phyloP scores from a whole-genome alignment of 1,140 invertebrate genomes.

The Trichoplusia ni region DNA sequence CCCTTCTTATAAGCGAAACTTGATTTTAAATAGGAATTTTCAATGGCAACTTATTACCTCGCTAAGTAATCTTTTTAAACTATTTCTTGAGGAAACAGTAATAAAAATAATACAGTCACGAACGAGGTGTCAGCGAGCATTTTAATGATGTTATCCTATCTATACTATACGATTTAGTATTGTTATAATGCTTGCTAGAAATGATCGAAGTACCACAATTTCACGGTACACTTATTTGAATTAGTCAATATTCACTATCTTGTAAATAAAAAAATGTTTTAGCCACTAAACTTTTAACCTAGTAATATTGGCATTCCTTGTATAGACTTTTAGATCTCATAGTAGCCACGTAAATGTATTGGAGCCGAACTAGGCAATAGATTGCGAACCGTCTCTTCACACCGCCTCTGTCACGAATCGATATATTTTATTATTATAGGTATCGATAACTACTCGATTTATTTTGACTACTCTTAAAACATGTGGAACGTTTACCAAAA shows the following conservation, averaged over 20 bases:
- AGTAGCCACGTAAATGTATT: conserved; percentile 3
- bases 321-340: conserved; percentile 28
- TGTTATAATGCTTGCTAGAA: conserved; percentile 7
- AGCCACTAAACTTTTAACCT: conserved; percentile 25
- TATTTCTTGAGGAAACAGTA: conserved; percentile 2
- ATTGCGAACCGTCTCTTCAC: conserved; percentile 4
- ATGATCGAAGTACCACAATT: not conserved
- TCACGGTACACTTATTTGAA: conserved; percentile 17
- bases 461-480: conserved; percentile 15
- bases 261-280: conserved; percentile 31
- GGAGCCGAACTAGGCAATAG: conserved; percentile 2
- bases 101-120: not conserved
- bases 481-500: conserved; percentile 25
- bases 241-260: conserved; percentile 23
- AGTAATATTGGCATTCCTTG: conserved; percentile 30
- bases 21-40: conserved; percentile 6
- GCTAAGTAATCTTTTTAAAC: conserved; percentile 13
- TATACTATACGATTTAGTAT: not conserved
- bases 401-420: conserved; percentile 17
- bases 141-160: not conserved
- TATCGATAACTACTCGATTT: conserved; percentile 10
- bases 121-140: not conserved
- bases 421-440: not conserved
- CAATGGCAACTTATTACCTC: not conserved
- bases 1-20: conserved; percentile 26